Base-by-base conservation (phyloP, 2,888 invertebrate genomes). In the Drosophila nigricruria region DNA sequence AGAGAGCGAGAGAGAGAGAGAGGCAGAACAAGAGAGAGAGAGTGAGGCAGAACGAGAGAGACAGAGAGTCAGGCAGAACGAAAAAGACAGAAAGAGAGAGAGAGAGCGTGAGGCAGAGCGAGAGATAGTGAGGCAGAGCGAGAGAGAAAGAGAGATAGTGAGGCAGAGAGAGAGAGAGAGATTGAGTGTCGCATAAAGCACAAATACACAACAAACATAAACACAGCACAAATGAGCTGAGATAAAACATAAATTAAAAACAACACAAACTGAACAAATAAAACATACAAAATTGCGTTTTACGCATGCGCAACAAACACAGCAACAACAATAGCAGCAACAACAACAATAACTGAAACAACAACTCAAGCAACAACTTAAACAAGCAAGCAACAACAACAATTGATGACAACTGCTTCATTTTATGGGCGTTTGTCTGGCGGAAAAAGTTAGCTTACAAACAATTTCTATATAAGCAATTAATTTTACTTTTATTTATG, bases 401-500 rank as follows among this genome's bases (percentile, higher is more conserved):
- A 43, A 23, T 57, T 53, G 61, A 42, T 64, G 68, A 73, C 73
- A 74, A 78, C 61, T 64, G 45, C 61, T 67, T 62, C 47, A 60
- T 43, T 71, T 76, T 71, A 71, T 57, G 62, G 71, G 59, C 71
- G 62, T 67, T 38, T 47, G 59, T 58, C 67, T 52, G 52, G 59
- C 67, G 62, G 67, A 75, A 76, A 75, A 70, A 74, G 59, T 47
- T 61, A 27, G n/a, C 73, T 63, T 32, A 32, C 58, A 71, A 62
- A 67, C 62, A 76, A 62, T 70, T 71, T 67, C 59, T 72, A 63
- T 60, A 76, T 49, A 72, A 61, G 59, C 68, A 75, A 72, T 76
- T 76, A 72, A 76, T 76, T 77, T 78, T 61, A 60, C 68, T 77
- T 77, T 77, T 78, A 77, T 77, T 77, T 76, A 76, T 73, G 45